Evolutionary conservation across 2,797 vertebrate genomes (phyloP), one percentile per base, ranked within the genome.

Genomic region (Tenualosa ilisha): DNA sequence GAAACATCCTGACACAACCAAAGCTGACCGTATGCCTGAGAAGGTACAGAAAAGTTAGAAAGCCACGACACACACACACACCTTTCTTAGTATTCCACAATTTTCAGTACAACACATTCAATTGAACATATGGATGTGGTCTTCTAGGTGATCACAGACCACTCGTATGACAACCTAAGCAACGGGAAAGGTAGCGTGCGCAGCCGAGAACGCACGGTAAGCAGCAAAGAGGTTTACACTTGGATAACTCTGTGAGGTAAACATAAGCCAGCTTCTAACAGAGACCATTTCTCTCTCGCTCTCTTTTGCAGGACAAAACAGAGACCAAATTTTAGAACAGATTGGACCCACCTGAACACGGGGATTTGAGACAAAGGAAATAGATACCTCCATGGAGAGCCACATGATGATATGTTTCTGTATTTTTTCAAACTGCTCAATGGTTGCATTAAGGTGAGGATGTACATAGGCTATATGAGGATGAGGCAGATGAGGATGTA

Each of bases 291-390:
- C 9, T 6, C 1, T 46, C 81, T 81, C 56, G 31, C 31, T 31
- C 31, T 31, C 31, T 31, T 65, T 68, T 89, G 63, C 83, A 43
- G 51, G 68, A 26, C 90, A 92, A 92, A 75, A 72, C 86, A 31
- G 91, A 94, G 87, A 94, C 94, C 81, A 91, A 26, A 84, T 91
- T 95, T 26, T 95, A 90, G 91, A 26, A 2, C 9, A 17, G 59
- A 79, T 31, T 6, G 37, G 31, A 75, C 40, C 68, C 4, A 2
- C 31, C 37, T 75, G 63, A 31, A 24, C 13, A 3, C 63, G 51
- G 51, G 51, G 51, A 2, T 11, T 53, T 15, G 12, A 53, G 13
- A 53, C 51, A 53, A 2, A 53, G 50, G 50, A 51, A 12, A 0
- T 31, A 75, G 37, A 75, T 15, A 20, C 37, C 0, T 6, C 68